Conservation (phyloP, 2,797 vertebrate genomes). For the Esox lucius region DNA sequence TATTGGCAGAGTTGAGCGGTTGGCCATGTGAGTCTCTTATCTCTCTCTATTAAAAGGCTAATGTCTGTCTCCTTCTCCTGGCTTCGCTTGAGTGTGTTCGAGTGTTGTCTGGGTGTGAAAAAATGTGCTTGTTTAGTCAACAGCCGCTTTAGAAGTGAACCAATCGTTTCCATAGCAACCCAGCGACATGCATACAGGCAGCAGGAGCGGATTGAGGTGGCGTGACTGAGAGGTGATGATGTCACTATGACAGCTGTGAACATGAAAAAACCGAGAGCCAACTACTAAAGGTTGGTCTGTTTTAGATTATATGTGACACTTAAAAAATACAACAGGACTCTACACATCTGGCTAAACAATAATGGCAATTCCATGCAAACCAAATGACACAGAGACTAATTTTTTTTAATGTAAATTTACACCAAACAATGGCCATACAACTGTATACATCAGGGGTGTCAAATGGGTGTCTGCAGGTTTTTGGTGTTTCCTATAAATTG, state of each 20-base stretch:
- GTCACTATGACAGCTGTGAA: conserved; percentile 32
- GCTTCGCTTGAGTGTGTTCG: conserved; percentile 15
- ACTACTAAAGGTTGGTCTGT: no score
- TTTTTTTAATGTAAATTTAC: no score
- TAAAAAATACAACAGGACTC: no score
- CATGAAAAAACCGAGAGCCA: conserved; percentile 15
- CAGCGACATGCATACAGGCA: conserved; percentile 31
- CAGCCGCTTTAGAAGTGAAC: conserved; percentile 58
- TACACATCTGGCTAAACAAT: no score
- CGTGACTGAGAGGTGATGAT: conserved; percentile 30
- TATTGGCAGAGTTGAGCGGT: conserved; percentile 60
- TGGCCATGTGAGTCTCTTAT: conserved; percentile 49
- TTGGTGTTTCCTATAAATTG: no score
- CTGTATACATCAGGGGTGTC: no score
- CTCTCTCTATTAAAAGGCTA: conserved; percentile 52
- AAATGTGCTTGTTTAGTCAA: conserved; percentile 31
- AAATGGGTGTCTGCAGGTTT: no score
- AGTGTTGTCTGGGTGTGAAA: conserved; percentile 19
- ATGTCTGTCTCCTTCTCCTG: conserved; percentile 30
- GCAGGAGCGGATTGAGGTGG: conserved; percentile 24
- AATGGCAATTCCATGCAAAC: no score
- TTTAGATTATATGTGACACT: no score
- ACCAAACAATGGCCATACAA: no score
- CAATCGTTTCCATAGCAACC: conserved; percentile 64
- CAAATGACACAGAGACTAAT: no score